phyloP scores from a whole-genome alignment of 2,888 invertebrate genomes.

The Temnothorax ravouxi region DNA sequence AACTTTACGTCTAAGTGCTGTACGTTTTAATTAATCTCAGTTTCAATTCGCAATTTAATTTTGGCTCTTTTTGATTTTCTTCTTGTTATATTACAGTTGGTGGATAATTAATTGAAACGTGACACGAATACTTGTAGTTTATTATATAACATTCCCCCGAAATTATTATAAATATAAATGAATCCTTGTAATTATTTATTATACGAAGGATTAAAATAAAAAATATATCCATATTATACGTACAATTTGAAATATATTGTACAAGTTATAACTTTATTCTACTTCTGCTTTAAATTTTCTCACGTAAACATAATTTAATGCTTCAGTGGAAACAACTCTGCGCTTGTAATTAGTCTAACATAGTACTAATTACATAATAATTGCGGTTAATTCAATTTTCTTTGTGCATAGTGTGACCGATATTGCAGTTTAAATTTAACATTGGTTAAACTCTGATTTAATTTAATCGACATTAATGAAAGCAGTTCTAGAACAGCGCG shows the following conservation, averaged over 20 bases:
- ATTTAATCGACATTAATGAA: conserved; percentile 23
- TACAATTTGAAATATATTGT: background rate
- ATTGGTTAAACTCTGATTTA: conserved; percentile 2
- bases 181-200: background rate
- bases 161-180: conserved; percentile 2
- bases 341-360: background rate
- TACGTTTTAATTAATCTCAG: conserved; percentile 34
- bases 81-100: background rate
- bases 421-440: conserved; percentile 7
- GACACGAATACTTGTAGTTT: background rate
- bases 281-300: background rate
- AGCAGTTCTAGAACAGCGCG: background rate
- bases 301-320: background rate
- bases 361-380: background rate
- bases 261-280: background rate
- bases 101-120: conserved; percentile 15
- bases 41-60: conserved; percentile 36
- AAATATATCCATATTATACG: background rate
- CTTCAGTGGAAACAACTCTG: background rate
- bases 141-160: background rate
- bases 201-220: background rate
- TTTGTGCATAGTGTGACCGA: background rate
- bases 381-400: conserved; percentile 22
- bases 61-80: background rate
- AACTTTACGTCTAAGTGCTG: conserved; percentile 27